These are phyloP conservation scores for Hyles lineata DNA, from an alignment of 2,888 invertebrate species.

Conservation along the genomic window DNA sequence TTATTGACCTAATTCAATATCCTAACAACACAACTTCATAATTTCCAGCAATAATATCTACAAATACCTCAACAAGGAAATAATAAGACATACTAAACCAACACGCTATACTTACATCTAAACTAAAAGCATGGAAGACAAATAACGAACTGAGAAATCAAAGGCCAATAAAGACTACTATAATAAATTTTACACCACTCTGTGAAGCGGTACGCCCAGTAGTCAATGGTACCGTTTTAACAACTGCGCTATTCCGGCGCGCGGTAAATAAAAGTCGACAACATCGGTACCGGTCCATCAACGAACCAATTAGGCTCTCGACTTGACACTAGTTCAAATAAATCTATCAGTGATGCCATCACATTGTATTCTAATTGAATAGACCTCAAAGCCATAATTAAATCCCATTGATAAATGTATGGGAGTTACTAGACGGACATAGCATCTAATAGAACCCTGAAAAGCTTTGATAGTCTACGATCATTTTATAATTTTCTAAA, in stretches of 20 bases:
- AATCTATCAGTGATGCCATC: conserved; percentile 21
- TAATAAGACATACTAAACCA: not conserved
- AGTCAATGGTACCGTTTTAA: conserved; percentile 48
- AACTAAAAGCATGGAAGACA: conserved; percentile 1
- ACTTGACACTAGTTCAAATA: conserved; percentile 19
- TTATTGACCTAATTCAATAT: no score
- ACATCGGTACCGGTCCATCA: conserved; percentile 27
- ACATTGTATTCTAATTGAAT: conserved; percentile 15
- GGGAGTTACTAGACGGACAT: no score
- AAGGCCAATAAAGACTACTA: conserved; percentile 5
- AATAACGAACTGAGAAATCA: conserved; percentile 7
- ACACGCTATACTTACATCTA: not conserved
- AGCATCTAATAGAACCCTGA: no score
- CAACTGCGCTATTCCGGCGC: conserved; percentile 36
- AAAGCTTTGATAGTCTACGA: no score
- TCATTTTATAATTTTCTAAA: no score
- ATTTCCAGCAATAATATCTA: not conserved
- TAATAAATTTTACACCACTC: conserved; percentile 27
- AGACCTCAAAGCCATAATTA: not conserved
- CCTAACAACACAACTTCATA: not conserved
- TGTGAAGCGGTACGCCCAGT: conserved; percentile 41
- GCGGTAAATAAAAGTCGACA: conserved; percentile 28
- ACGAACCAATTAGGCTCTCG: conserved; percentile 26
- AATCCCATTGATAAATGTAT: no score
- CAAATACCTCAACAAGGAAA: not conserved